Conservation (phyloP, 2,797 vertebrate genomes). For the Falco biarmicus region DNA sequence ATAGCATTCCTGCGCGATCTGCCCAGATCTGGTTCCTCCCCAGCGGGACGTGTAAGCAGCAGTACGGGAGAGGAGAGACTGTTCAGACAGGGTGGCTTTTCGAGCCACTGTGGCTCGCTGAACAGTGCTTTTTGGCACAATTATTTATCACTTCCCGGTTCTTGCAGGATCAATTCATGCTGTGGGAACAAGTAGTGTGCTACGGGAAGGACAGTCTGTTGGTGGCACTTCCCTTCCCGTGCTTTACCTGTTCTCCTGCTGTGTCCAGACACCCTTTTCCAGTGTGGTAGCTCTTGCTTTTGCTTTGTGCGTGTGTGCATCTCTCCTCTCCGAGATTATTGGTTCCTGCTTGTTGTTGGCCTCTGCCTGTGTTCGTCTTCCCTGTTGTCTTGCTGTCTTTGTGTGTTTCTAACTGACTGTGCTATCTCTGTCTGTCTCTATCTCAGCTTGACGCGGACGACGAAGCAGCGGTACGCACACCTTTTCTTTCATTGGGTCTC, state of each 20-base stretch:
- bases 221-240: not conserved
- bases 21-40: not conserved
- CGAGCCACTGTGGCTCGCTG: not conserved
- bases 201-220: not conserved
- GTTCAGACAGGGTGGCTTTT: not conserved
- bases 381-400: not conserved
- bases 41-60: not conserved
- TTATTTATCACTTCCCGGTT: not conserved
- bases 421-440: conserved; percentile 78
- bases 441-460: conserved; percentile 88
- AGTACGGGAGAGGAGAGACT: not conserved
- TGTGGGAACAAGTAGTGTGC: not conserved
- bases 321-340: not conserved
- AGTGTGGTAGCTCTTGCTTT: fast-evolving
- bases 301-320: not conserved
- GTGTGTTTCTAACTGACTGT: conserved; percentile 79
- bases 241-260: not conserved
- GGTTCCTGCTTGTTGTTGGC: not conserved
- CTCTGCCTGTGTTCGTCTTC: not conserved
- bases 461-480: conserved; percentile 89
- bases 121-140: not conserved
- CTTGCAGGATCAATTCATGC: not conserved
- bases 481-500: conserved; percentile 72
- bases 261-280: not conserved
- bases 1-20: not conserved